Percentiles rank a stretch among this genome's conserved stretches.
phyloP scores from a whole-genome alignment of 1,140 invertebrate species.

The Diprion similis region DNA sequence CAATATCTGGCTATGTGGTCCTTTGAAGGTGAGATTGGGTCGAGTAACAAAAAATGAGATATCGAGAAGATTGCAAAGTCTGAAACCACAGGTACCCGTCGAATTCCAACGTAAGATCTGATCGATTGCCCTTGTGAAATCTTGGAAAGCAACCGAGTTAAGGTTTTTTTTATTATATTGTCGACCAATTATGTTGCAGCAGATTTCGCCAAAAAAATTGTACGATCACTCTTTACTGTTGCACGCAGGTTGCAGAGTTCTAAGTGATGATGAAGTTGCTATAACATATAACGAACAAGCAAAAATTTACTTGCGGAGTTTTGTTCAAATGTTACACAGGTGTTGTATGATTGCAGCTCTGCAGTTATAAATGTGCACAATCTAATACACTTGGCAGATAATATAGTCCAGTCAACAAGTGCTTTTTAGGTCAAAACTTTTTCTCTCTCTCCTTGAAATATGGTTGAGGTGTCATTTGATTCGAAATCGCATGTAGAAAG shows the following conservation, averaged over 20 bases:
- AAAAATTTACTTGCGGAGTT: conserved; percentile 14
- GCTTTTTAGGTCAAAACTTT: too few species aligned
- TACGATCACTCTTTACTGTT: conserved; percentile 23
- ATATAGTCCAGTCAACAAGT: too few species aligned
- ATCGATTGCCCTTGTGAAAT: conserved; percentile 3
- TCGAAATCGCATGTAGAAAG: too few species aligned
- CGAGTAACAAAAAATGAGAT: not conserved
- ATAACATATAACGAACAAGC: not conserved
- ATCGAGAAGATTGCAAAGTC: not conserved
- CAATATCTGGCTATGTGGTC: conserved; percentile 14
- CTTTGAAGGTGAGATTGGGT: not conserved
- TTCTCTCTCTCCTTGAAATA: too few species aligned
- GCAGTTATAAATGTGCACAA: conserved; percentile 21
- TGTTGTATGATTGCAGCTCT: conserved; percentile 3
- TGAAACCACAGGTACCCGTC: not conserved
- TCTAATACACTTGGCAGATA: conserved; percentile 23
- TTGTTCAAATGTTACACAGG: conserved; percentile 17
- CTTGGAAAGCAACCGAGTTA: conserved; percentile 26
- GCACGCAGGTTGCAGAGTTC: conserved; percentile 21
- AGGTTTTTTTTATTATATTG: conserved; percentile 25
- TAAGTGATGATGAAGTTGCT: conserved; percentile 14
- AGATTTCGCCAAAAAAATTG: conserved; percentile 5
- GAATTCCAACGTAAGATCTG: conserved; percentile 23
- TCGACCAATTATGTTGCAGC: conserved; percentile 18
- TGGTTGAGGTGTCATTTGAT: too few species aligned